Percentiles rank a stretch among this genome's conserved stretches.
These are phyloP conservation scores for Berghia stephanieae DNA, from an alignment of 1,140 invertebrate species.

Conservation along the genomic window DNA sequence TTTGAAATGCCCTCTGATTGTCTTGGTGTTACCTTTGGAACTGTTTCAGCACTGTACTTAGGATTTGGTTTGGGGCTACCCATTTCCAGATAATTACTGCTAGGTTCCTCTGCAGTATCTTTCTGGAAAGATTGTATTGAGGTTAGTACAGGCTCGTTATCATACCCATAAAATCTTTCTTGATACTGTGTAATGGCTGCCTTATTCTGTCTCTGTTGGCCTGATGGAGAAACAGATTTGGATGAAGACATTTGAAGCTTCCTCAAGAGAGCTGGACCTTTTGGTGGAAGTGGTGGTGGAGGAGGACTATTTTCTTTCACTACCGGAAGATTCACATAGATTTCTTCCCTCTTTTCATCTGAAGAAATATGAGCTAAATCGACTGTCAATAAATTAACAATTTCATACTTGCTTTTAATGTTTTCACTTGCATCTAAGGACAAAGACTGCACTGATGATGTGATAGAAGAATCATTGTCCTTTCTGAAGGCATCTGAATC, in stretches of 20 bases:
- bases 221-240: conserved; percentile 37
- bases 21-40: background rate
- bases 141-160: conserved; percentile 12
- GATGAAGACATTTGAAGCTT: conserved; percentile 35
- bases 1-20: conserved; percentile 11
- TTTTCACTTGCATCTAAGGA: background rate
- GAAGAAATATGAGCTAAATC: background rate
- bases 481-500: too few relatives aligned
- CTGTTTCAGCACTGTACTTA: background rate
- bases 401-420: background rate
- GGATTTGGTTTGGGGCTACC: conserved; percentile 39
- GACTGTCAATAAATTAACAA: conserved; percentile 5
- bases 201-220: background rate
- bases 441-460: background rate
- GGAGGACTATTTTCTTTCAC: conserved; percentile 39
- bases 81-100: conserved; percentile 56
- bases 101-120: conserved; percentile 26
- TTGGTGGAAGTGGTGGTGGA: conserved; percentile 58
- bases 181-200: background rate
- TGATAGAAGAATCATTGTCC: background rate
- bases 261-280: conserved; percentile 52
- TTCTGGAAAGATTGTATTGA: conserved; percentile 16
- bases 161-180: conserved; percentile 18
- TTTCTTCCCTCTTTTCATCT: conserved; percentile 36
- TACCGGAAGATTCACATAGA: conserved; percentile 50